Percentiles rank a stretch among this genome's conserved stretches.
Evolutionary conservation across 37 sponge, comb jelly and placozoan species (phyloP).

Genomic region (Mnemiopsis leidyi): DNA sequence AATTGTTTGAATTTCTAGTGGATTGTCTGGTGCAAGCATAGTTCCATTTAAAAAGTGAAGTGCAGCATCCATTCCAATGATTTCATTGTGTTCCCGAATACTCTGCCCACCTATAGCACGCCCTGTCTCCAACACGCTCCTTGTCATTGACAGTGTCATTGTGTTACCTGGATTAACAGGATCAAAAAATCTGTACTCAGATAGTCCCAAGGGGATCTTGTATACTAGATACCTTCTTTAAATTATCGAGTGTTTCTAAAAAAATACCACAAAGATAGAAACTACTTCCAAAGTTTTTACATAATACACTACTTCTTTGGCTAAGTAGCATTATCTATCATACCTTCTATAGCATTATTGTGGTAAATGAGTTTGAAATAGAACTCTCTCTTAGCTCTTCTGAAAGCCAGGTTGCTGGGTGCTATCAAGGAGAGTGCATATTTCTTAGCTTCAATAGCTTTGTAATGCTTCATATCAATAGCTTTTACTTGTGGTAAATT

Average conservation of each 20-base stretch:
- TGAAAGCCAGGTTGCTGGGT: conserved; percentile 61
- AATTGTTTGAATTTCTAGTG: conserved; percentile 60
- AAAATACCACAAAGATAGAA: too few species aligned
- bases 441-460: conserved; percentile 62
- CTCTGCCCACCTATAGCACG: conserved; percentile 68
- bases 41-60: conserved; percentile 66
- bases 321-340: not conserved
- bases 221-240: too few species aligned
- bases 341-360: conserved; percentile 68
- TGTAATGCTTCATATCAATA: conserved; percentile 56
- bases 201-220: too few species aligned
- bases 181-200: too few species aligned
- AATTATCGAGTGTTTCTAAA: too few species aligned
- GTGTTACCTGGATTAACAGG: conserved; percentile 68
- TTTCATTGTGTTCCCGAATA: conserved; percentile 69
- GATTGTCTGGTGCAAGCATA: conserved; percentile 21
- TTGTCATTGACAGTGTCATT: conserved; percentile 68
- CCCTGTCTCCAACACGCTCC: conserved; percentile 67
- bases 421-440: conserved; percentile 52
- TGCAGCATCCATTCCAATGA: conserved; percentile 66
- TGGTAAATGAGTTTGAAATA: conserved; percentile 69
- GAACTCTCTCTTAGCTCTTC: conserved; percentile 63
- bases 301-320: not conserved
- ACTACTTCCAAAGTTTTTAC: too few species aligned
- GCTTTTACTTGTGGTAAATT: conserved; percentile 65